Conservation (phyloP, 2,888 invertebrate genomes). For the Colletes collaris region DNA sequence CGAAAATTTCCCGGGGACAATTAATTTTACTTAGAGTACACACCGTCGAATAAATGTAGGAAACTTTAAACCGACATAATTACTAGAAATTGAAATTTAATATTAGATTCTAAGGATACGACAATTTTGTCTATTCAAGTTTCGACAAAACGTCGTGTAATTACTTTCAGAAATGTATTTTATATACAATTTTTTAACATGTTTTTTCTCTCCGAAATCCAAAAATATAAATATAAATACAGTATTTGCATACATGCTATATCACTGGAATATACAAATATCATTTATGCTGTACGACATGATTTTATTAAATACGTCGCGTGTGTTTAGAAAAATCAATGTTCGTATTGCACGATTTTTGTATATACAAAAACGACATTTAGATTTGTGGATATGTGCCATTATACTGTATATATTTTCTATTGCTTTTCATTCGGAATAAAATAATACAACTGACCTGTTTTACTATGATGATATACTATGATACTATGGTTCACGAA, state of each 20-base stretch:
- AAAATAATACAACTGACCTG: neutral
- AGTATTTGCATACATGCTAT: neutral
- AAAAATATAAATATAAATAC: slow-evolving; percentile 13
- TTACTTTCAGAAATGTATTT: slow-evolving; percentile 24
- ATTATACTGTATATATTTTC: neutral
- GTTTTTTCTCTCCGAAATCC: neutral
- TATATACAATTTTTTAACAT: neutral
- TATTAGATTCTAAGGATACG: neutral
- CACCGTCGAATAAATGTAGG: slow-evolving; percentile 9
- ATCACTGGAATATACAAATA: slow-evolving; percentile 23
- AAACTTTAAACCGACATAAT: neutral
- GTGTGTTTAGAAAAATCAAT: slow-evolving; percentile 10
- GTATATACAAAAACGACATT: slow-evolving; percentile 23
- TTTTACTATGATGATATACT: neutral
- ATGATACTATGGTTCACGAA: neutral
- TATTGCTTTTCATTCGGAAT: slow-evolving; percentile 14
- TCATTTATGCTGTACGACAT: neutral
- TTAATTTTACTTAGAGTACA: neutral
- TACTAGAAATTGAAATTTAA: neutral
- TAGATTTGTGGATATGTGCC: slow-evolving; percentile 12
- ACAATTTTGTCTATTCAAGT: neutral
- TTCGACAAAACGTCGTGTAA: neutral
- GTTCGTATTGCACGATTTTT: slow-evolving; percentile 10
- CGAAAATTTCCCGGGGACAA: neutral
- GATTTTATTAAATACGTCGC: neutral